A percentile compares a stretch with the other conserved stretches of the same genome.
Conservation (phyloP, 2,888 invertebrate genomes). For the Caenorhabditis auriculariae region DNA sequence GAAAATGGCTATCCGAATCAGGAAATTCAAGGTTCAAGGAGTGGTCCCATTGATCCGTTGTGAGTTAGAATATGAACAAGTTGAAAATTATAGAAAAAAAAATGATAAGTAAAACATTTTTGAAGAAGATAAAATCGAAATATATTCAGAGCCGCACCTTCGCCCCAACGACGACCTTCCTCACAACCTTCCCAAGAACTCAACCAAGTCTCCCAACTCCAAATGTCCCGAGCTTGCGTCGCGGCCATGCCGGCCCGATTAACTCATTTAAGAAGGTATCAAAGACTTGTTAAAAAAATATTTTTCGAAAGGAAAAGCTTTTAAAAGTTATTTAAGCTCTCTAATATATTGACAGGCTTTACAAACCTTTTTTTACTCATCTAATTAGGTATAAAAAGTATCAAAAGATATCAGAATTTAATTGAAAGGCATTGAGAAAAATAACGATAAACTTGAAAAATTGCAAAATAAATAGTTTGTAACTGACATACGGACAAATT, state of each 20-base stretch:
- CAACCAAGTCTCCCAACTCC: conserved; percentile 14
- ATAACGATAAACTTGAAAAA: no score
- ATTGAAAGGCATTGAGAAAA: no score
- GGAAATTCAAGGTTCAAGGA: no score
- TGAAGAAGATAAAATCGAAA: not conserved
- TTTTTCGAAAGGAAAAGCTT: not conserved
- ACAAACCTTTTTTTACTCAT: not conserved
- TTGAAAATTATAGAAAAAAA: not conserved
- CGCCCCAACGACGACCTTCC: conserved; percentile 1
- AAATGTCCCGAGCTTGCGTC: conserved; percentile 33
- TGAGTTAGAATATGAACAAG: no score
- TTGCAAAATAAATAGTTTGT: no score
- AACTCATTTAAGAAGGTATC: conserved; percentile 54
- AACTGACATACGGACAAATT: no score
- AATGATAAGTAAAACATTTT: not conserved
- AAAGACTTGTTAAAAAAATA: not conserved
- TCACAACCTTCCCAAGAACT: conserved; percentile 6
- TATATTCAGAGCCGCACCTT: not conserved
- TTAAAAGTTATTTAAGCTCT: not conserved
- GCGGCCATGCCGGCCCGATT: conserved; percentile 49
- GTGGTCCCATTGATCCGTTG: no score
- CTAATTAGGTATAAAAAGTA: not conserved
- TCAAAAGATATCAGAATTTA: not conserved
- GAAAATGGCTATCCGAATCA: conserved; percentile 60
- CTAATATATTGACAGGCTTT: not conserved